Base-by-base conservation (phyloP, 1,140 invertebrate genomes). In the Sweltsa coloradensis region DNA sequence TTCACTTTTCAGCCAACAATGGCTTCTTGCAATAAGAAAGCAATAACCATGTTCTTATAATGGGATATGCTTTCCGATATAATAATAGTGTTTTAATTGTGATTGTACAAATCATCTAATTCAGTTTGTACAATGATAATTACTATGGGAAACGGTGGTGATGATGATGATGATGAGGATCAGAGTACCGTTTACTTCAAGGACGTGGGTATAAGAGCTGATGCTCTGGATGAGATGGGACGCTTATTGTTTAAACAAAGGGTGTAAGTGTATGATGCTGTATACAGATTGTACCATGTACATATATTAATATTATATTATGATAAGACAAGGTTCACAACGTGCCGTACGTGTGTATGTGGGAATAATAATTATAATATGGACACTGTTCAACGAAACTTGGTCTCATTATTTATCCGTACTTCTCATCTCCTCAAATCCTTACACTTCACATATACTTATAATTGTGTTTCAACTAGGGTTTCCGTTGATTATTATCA, bases 271-370 rank as follows among this genome's bases (percentile, higher is more conserved):
- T 50, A 66, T 62, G 60, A 66, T 65, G 65, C 73, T 65, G 62
- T 75, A 74, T 74, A 74, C 71, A 74, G 72, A 73, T 75, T 75
- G 72, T 76, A 73, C 74, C 75, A 75, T 76, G 74, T 76, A 76
- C 72, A 76, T 76, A 73, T 56, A 52, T 63, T 63, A 62, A 62
- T 66, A 66, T 65, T 65, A 66, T 64, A 67, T 76, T 74, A 74
- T 76, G 73, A 74, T 79, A 81, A 79, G 78, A 79, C 75, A 78
- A 81, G 78, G 78, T 81, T 83, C 78, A 83, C 79, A 79, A 81
- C 77, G 79, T 83, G 79, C 79, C 79, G 79, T 81, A 79, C 79
- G 79, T 81, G 78, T 81, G 79, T 81, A 81, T 80, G 78, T 81
- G 79, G 76, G 77, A 80, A 79, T 79, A 69, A 72, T 80, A 80